A percentile compares a stretch with the other conserved stretches of the same genome.
These are phyloP conservation scores for Tylochromis polylepis DNA, from an alignment of 2,113 vertebrate genomes.

Conservation along the genomic window DNA sequence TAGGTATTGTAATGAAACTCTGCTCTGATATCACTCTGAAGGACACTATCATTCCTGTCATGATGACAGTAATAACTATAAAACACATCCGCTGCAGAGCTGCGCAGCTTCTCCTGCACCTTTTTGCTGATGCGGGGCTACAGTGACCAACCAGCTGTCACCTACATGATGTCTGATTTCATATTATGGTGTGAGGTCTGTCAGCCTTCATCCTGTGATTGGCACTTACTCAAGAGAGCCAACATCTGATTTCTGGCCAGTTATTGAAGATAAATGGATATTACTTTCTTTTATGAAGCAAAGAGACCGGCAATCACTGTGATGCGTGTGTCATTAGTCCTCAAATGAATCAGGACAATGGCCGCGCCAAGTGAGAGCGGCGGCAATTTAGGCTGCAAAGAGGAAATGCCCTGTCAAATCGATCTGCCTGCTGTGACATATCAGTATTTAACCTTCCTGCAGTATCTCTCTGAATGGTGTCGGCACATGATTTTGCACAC, in stretches of 20 bases:
- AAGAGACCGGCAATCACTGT: background rate
- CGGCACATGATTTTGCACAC: conserved; percentile 3
- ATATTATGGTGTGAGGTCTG: background rate
- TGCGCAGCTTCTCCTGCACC: background rate
- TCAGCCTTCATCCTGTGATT: conserved; percentile 8
- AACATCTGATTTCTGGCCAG: conserved; percentile 9
- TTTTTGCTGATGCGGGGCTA: background rate
- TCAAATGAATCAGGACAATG: conserved; percentile 37
- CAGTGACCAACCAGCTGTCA: background rate
- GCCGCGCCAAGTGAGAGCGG: background rate
- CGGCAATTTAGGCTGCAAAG: background rate
- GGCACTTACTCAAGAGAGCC: background rate
- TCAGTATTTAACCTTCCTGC: conserved; percentile 32
- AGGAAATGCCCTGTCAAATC: conserved; percentile 24
- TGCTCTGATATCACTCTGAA: background rate
- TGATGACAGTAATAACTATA: background rate
- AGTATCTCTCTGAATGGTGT: background rate
- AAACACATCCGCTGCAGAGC: background rate
- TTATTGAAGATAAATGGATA: conserved; percentile 17
- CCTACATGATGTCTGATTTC: background rate
- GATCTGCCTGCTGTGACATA: conserved; percentile 1
- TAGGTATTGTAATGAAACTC: background rate
- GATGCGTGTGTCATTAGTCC: conserved; percentile 8
- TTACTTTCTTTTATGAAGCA: background rate
- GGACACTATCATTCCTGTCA: background rate